A percentile compares a stretch with the other conserved stretches of the same genome.
These are phyloP conservation scores for Castor canadensis DNA, from an alignment of 2,113 vertebrate genomes.

Conservation along the genomic window DNA sequence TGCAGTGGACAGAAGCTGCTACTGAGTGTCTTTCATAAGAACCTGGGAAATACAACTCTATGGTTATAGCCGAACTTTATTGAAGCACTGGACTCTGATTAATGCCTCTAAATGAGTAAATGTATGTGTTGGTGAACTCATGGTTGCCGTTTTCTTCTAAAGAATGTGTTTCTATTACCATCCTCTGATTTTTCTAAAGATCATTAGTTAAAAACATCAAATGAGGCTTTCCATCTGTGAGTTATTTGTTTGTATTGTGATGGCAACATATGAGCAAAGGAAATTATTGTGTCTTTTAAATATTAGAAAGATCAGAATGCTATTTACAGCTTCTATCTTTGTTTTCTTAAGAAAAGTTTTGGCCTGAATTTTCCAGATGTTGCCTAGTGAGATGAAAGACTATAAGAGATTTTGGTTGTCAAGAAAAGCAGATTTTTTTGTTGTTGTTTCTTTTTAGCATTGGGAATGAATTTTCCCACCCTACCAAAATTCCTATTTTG, in stretches of 20 bases:
- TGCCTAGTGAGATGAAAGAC: neutral
- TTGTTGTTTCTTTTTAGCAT: constrained; percentile 5
- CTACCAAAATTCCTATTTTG: neutral
- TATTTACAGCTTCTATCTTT: neutral
- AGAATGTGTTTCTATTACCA: neutral
- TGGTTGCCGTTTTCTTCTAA: neutral
- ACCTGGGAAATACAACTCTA: neutral
- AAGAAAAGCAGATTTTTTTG: neutral
- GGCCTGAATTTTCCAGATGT: constrained; percentile 1
- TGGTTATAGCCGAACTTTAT: neutral
- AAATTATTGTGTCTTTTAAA: constrained; percentile 8
- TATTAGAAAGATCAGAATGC: neutral
- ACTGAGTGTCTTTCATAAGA: neutral
- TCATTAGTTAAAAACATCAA: neutral
- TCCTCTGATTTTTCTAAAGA: neutral
- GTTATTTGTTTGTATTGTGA: neutral
- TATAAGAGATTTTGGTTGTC: neutral
- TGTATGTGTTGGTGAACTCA: neutral
- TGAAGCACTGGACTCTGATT: neutral
- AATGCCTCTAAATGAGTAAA: neutral
- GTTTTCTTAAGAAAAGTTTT: constrained; percentile 39
- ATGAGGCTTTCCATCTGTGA: neutral
- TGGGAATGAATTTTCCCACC: neutral
- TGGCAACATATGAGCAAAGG: neutral
- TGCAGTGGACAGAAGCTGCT: neutral